Evolutionary conservation across 2,797 vertebrate species (phyloP), one percentile per base, ranked within the genome.

Genomic region (Galago senegalensis): DNA sequence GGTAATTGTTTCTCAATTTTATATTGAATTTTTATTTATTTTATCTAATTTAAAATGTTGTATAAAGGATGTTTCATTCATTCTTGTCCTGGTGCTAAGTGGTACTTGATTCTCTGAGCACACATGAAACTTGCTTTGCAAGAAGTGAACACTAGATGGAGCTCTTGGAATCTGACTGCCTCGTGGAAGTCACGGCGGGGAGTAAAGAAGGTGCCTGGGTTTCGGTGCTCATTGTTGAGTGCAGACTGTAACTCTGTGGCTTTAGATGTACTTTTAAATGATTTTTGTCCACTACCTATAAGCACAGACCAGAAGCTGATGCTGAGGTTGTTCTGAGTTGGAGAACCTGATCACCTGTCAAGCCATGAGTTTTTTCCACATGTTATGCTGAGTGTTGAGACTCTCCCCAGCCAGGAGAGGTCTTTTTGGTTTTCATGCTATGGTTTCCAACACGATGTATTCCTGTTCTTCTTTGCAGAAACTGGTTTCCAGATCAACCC

Each of bases 401-500:
- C n/a, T 5, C 40, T 10, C 4, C 16, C 17, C 7, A 0, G 6
- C 70, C 11, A 1, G n/a, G 72, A n/a, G 8, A 31, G 13, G 17
- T 34, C 63, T 67, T 69, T 25, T 37, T 61, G 49, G 49, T 4
- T 16, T 5, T 46, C 37, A 31, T 9, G 1, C 40, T 31, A 2
- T 1, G 17, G 8, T 81, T 43, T 87, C 90, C 87, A 43, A 89
- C 3, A 79, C 27, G 3, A 3, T 6, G 1, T 70, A 8, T 94
- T 73, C 3, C 81, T 96, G 0, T 70, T 97, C 81, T 77, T 77
- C 21, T 92, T 56, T 61, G 7, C 97, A 99, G 98, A 98, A 98
- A 79, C 88, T 98, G 3, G 95, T 98, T 95, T 98, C 98, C 6
- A 98, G 97, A 92, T 98, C 98, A 0, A 98, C 98, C 0, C 94